Conservation (phyloP, 2,888 invertebrate genomes). For the Harmothoe impar region DNA sequence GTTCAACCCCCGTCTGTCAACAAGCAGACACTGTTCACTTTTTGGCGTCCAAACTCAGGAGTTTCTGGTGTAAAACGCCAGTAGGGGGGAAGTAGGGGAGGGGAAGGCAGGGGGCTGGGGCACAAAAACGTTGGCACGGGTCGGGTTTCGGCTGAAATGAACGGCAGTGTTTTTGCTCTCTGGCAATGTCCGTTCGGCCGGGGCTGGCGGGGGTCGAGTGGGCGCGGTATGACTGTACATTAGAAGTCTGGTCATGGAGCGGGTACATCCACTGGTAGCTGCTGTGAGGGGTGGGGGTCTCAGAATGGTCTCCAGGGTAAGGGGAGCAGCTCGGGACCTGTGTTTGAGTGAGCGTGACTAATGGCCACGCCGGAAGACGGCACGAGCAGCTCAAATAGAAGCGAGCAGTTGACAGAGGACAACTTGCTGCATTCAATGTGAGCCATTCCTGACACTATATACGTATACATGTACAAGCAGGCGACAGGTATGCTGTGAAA, state of each 20-base stretch:
- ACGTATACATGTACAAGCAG: neutral
- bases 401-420: neutral
- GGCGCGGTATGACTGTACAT: neutral
- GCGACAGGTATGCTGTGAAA: neutral
- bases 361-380: conserved; percentile 12
- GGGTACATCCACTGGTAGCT: neutral
- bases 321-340: conserved; percentile 9
- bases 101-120: neutral
- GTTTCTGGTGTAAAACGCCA: conserved; percentile 32
- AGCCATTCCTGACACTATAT: neutral
- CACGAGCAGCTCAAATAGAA: neutral
- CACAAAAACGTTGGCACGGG: neutral
- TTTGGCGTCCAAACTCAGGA: conserved; percentile 49
- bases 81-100: too few species aligned
- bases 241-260: conserved; percentile 28
- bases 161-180: conserved; percentile 46
- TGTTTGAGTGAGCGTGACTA: conserved; percentile 1
- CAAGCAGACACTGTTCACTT: conserved; percentile 26
- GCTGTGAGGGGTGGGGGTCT: neutral
- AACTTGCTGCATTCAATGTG: neutral
- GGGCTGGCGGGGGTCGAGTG: neutral
- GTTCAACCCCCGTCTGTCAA: conserved; percentile 41
- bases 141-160: conserved; percentile 28
- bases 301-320: neutral
- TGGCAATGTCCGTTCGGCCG: conserved; percentile 40